These are phyloP conservation scores for Cephonodes hylas DNA, from an alignment of 2,888 invertebrate species.

Conservation along the genomic window DNA sequence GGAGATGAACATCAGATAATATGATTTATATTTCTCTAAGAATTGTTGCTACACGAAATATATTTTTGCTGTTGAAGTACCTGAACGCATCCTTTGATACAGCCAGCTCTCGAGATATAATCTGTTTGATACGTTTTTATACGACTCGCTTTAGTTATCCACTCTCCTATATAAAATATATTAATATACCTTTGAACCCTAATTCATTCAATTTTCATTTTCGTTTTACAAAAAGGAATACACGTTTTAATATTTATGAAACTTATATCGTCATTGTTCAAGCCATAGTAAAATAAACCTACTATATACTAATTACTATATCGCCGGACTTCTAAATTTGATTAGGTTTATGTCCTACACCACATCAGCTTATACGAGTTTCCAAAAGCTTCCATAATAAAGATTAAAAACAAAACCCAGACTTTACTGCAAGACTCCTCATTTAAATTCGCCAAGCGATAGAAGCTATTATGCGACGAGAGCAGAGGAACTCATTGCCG, in stretches of 20 bases:
- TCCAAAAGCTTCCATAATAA: background rate
- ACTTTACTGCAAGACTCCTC: background rate
- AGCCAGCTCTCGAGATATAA: background rate
- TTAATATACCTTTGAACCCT: background rate
- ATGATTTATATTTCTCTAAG: conserved; percentile 35
- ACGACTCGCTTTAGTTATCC: conserved; percentile 9
- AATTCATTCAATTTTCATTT: background rate
- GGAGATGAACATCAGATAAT: conserved; percentile 43
- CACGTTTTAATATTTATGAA: too few relatives aligned
- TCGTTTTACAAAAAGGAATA: background rate
- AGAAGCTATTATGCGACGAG: background rate
- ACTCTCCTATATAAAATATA: background rate
- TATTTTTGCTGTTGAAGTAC: conserved; percentile 12
- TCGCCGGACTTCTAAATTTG: too few relatives aligned
- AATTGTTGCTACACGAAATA: conserved; percentile 23
- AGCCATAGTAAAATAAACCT: too few relatives aligned
- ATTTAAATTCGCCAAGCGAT: background rate
- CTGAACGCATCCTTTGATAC: conserved; percentile 11
- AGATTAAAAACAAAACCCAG: background rate
- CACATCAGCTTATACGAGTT: too few relatives aligned
- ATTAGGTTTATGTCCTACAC: too few relatives aligned
- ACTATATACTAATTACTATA: too few relatives aligned
- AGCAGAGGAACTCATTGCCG: background rate
- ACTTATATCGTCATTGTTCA: too few relatives aligned
- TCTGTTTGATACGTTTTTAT: conserved; percentile 17